Percentiles rank a stretch among this genome's conserved stretches.
phyloP scores from a whole-genome alignment of 2,113 vertebrate species.

The Lota lota region DNA sequence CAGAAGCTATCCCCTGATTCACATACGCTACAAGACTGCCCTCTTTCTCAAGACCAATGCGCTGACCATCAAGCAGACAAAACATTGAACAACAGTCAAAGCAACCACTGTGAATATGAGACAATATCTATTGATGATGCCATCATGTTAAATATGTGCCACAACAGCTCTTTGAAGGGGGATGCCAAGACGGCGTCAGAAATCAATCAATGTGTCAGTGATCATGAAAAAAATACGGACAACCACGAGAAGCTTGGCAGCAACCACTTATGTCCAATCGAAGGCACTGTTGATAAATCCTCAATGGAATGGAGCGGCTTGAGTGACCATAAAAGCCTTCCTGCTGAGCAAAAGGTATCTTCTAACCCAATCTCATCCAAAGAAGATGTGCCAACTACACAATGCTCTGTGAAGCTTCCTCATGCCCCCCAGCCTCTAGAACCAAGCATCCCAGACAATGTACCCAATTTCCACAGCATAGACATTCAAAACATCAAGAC shows the following conservation, averaged over 20 bases:
- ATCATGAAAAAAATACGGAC: slow-evolving; percentile 32
- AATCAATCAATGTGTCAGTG: slow-evolving; percentile 7
- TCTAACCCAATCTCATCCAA: slow-evolving; percentile 62
- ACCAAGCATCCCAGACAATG: slow-evolving; percentile 41
- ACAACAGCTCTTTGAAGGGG: slow-evolving; percentile 66
- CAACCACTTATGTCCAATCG: slow-evolving; percentile 61
- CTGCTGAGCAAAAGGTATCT: slow-evolving; percentile 33
- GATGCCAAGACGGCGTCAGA: slow-evolving; percentile 38
- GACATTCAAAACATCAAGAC: slow-evolving; percentile 78
- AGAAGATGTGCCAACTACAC: slow-evolving; percentile 47
- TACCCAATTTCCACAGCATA: slow-evolving; percentile 66
- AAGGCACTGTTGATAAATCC: slow-evolving; percentile 54
- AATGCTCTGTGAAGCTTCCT: slow-evolving; percentile 51
- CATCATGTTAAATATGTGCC: slow-evolving; percentile 81
- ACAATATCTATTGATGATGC: slow-evolving; percentile 80
- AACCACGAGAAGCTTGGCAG: slow-evolving; percentile 45
- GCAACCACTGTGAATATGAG: slow-evolving; percentile 77
- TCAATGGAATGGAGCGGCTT: slow-evolving; percentile 65
- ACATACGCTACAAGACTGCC: slow-evolving; percentile 33
- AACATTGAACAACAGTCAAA: slow-evolving; percentile 68
- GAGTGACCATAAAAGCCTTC: slow-evolving; percentile 56
- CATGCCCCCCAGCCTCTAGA: slow-evolving; percentile 49
- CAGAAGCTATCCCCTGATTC: slow-evolving; percentile 53
- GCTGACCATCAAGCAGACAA: slow-evolving; percentile 66
- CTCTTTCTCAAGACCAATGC: slow-evolving; percentile 51